Percentiles rank a stretch among this genome's conserved stretches.
phyloP scores from a whole-genome alignment of 2,797 vertebrate species.

The Hipposideros larvatus region DNA sequence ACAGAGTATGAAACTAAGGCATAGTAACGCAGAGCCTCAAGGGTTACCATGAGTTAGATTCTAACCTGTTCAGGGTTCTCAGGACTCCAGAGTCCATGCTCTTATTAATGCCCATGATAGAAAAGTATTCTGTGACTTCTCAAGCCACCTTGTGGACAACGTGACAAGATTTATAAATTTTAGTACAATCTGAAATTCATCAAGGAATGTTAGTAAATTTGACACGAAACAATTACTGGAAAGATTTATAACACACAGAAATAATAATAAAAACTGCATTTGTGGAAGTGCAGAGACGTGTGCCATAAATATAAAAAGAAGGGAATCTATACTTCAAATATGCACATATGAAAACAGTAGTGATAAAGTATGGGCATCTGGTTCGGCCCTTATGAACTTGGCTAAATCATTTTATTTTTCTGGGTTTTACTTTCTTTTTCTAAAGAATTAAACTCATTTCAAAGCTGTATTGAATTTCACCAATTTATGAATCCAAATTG shows the following conservation, averaged over 20 bases:
- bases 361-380: background rate
- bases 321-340: background rate
- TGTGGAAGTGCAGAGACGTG: background rate
- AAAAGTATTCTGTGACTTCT: background rate
- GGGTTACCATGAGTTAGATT: background rate
- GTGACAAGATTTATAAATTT: background rate
- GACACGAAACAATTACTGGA: background rate
- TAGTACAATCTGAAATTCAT: background rate
- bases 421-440: background rate
- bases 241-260: background rate
- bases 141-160: background rate
- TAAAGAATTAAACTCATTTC: slow-evolving; percentile 2
- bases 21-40: background rate
- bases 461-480: background rate
- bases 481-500: background rate
- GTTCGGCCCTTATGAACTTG: background rate
- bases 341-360: background rate
- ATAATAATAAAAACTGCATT: background rate
- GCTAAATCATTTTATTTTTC: background rate
- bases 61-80: background rate
- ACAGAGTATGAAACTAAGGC: background rate
- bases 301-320: background rate
- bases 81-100: background rate
- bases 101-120: background rate
- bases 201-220: background rate